Evolutionary conservation across 2,113 vertebrate species (phyloP).

Genomic region (Xiphophorus couchianus): DNA sequence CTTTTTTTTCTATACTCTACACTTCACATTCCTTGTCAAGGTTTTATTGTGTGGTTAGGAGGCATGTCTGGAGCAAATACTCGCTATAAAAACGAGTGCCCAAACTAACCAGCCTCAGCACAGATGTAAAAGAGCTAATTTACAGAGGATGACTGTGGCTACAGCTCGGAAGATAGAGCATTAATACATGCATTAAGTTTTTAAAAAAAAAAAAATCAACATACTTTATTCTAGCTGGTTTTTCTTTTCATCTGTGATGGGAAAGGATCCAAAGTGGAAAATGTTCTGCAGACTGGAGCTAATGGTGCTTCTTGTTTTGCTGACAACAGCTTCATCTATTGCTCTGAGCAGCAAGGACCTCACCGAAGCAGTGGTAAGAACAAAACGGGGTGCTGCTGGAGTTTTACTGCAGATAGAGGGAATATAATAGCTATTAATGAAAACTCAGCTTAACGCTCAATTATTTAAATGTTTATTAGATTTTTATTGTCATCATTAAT

Average conservation of each 20-base stretch:
- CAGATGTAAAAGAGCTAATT: not conserved
- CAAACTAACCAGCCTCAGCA: slow-evolving; percentile 3
- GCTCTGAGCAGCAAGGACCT: slow-evolving; percentile 43
- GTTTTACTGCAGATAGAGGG: not conserved
- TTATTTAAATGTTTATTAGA: not conserved
- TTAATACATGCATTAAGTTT: slow-evolving; percentile 7
- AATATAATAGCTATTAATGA: not conserved
- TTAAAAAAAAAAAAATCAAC: not conserved
- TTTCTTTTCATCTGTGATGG: not conserved
- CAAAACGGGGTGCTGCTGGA: not conserved
- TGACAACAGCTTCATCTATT: slow-evolving; percentile 36
- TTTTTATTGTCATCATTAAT: too few relatives aligned
- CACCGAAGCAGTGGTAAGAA: slow-evolving; percentile 70
- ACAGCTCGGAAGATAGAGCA: slow-evolving; percentile 9
- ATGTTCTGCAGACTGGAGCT: slow-evolving; percentile 50
- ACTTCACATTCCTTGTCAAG: slow-evolving; percentile 61
- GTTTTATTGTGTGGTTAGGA: slow-evolving; percentile 54
- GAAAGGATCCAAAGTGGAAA: slow-evolving; percentile 11
- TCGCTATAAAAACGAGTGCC: slow-evolving; percentile 66
- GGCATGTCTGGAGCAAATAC: slow-evolving; percentile 31
- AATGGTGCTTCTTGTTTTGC: slow-evolving; percentile 48
- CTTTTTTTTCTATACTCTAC: slow-evolving; percentile 20
- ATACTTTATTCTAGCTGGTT: not conserved
- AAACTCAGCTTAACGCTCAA: not conserved
- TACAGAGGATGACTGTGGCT: slow-evolving; percentile 12